A percentile compares a stretch with the other conserved stretches of the same genome.
These are phyloP conservation scores for Dryocosmus kuriphilus DNA, from an alignment of 2,888 invertebrate species.

Conservation along the genomic window DNA sequence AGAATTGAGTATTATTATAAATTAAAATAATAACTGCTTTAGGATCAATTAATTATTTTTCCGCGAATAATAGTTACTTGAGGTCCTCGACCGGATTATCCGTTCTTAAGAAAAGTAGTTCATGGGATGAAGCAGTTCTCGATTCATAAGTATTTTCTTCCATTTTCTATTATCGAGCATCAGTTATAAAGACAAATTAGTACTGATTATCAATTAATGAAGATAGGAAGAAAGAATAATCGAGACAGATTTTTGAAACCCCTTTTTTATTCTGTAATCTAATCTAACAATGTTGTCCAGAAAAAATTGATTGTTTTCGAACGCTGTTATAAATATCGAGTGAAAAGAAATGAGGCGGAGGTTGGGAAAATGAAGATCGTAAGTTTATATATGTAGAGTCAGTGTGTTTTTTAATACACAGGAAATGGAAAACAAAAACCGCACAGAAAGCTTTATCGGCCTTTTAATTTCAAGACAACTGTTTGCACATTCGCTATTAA, in stretches of 20 bases:
- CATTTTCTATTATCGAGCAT: neutral
- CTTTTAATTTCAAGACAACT: neutral
- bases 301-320: neutral
- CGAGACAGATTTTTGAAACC: neutral
- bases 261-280: neutral
- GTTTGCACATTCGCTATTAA: neutral
- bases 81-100: constrained; percentile 21
- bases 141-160: neutral
- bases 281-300: neutral
- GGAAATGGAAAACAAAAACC: neutral
- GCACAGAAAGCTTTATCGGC: neutral
- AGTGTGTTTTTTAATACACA: neutral
- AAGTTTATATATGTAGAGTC: neutral
- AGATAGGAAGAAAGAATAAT: neutral
- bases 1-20: neutral
- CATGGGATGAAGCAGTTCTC: neutral
- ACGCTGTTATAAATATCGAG: neutral
- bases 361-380: neutral
- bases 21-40: neutral
- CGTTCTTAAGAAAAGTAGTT: constrained; percentile 5
- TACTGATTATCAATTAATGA: neutral
- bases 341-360: neutral
- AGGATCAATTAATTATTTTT: constrained; percentile 1
- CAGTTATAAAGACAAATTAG: neutral
- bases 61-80: neutral